These are phyloP conservation scores for Eurypyga helias DNA, from an alignment of 2,113 vertebrate species.

Conservation along the genomic window DNA sequence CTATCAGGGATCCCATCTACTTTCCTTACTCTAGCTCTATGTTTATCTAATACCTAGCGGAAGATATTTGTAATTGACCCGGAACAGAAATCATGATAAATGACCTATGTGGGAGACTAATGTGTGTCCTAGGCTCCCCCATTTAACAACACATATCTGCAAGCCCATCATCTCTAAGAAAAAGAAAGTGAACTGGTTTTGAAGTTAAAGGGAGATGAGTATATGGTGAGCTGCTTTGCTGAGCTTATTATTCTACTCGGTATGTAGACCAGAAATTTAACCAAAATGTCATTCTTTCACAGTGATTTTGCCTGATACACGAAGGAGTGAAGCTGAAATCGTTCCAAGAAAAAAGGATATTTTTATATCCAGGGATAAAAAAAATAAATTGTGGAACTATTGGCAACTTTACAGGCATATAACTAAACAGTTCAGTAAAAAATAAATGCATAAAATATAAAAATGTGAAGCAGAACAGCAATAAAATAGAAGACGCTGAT, in stretches of 20 bases:
- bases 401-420: neutral
- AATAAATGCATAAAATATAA: neutral
- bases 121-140: neutral
- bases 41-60: neutral
- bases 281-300: neutral
- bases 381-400: neutral
- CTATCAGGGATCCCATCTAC: neutral
- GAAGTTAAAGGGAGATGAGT: neutral
- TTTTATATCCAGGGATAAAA: neutral
- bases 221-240: neutral
- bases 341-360: neutral
- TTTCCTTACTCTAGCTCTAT: neutral
- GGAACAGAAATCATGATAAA: neutral
- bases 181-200: neutral
- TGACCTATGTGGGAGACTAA: neutral
- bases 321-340: neutral
- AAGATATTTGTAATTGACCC: neutral
- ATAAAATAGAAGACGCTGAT: neutral
- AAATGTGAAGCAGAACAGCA: neutral
- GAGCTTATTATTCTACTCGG: neutral
- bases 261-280: neutral
- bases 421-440: neutral
- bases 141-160: fast-evolving
- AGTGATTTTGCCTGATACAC: neutral
- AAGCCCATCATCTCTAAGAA: neutral